Percentiles rank a stretch among this genome's conserved stretches.
These are phyloP conservation scores for Melipona bicolor DNA, from an alignment of 2,888 invertebrate genomes.

Conservation along the genomic window DNA sequence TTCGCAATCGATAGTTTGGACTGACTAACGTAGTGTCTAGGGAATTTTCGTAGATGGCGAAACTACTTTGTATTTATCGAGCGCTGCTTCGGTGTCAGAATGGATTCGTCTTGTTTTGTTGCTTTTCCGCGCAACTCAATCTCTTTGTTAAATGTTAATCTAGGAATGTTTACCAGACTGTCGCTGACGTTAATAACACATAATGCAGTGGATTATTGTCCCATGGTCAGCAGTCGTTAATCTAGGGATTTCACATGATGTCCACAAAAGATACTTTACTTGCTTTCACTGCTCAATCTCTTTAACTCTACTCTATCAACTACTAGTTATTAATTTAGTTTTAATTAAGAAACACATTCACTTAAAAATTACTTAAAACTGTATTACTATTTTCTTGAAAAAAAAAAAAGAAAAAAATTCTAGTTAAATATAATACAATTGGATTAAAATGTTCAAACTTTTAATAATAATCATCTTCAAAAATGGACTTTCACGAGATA, in stretches of 20 bases:
- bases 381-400: background rate
- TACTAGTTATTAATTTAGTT: too few relatives aligned
- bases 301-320: too few relatives aligned
- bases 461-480: too few relatives aligned
- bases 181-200: background rate
- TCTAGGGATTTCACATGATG: background rate
- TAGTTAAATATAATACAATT: too few relatives aligned
- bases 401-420: too few relatives aligned
- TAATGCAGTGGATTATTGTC: too few relatives aligned
- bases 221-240: background rate
- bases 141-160: background rate
- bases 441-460: too few relatives aligned
- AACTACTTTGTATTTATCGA: background rate
- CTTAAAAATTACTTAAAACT: background rate
- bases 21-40: background rate
- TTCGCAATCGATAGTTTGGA: background rate
- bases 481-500: too few relatives aligned
- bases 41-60: background rate
- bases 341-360: too few relatives aligned
- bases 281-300: background rate
- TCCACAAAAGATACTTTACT: background rate
- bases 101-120: background rate
- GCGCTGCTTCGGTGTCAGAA: background rate
- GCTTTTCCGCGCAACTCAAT: background rate
- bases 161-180: background rate